These are phyloP conservation scores for Oligia fasciuncula DNA, from an alignment of 2,888 invertebrate species.

Conservation along the genomic window DNA sequence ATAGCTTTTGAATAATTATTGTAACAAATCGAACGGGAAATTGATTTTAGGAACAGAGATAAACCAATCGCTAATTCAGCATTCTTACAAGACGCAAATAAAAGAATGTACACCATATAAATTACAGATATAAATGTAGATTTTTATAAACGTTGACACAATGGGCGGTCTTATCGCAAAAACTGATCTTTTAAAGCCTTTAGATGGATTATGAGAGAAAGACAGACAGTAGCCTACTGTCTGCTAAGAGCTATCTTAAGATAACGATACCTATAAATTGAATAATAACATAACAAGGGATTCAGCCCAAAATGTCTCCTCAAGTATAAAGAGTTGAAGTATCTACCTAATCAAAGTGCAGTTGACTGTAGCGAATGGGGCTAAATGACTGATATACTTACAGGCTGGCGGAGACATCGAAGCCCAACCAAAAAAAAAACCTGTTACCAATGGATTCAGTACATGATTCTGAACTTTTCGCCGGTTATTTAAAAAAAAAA, in stretches of 20 bases:
- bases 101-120: background rate
- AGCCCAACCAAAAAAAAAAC: too few species aligned
- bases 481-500: too few species aligned
- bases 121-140: background rate
- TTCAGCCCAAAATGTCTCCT: conserved; percentile 27
- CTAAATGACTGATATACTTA: background rate
- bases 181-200: too few species aligned
- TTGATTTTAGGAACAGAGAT: background rate
- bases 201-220: too few species aligned
- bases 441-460: too few species aligned
- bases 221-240: too few species aligned
- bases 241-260: too few species aligned
- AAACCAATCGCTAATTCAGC: background rate
- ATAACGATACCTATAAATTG: background rate
- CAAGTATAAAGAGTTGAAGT: conserved; percentile 20
- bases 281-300: conserved; percentile 42
- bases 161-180: too few species aligned
- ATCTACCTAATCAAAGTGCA: background rate
- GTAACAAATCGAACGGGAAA: background rate
- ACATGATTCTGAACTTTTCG: too few species aligned
- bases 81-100: background rate
- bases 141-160: background rate
- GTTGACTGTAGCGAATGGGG: background rate
- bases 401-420: too few species aligned
- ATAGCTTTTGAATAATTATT: background rate